Evolutionary conservation across 2,888 invertebrate genomes (phyloP), one percentile per base, ranked within the genome.

Genomic region (Eupithecia centaureata): DNA sequence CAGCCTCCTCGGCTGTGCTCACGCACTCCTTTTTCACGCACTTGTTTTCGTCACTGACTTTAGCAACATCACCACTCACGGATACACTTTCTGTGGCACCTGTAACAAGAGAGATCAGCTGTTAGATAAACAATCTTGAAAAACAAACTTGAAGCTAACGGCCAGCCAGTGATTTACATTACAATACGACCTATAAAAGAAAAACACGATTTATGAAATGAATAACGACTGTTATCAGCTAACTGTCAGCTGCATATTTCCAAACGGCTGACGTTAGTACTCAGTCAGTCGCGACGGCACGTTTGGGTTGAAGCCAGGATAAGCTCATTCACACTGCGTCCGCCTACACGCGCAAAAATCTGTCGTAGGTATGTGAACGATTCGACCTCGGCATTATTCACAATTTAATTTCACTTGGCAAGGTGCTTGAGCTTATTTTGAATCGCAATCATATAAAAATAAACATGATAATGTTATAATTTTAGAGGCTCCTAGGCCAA

Each of bases 301-400:
- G 85, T 86, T 90, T 92, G 91, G 91, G 86, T 75, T 75, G 77
- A 77, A 74, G 91, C 91, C 92, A 91, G 87, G 79, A 80, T 83
- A 82, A 85, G 86, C 88, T 86, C 91, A 92, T 92, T 92, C 92
- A 92, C 90, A 89, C 88, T 80, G 82, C 84, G 78, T 85, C 87
- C 86, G 88, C 87, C 74, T 78, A 76, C 72, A 71, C 79, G 77
- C 73, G 77, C 80, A 84, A 82, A 86, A 88, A 86, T 84, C 82
- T 86, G 67, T 73, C 72, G 73, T 72, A 76, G 72, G 69, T 72
- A 76, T 73, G 69, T 63, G 70, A 68, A 65, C 64, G 69, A 72
- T 70, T 65, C 54, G 73, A 76, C 73, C 75, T 73, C 73, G 75
- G 66, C 68, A 67, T 70, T 75, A 71, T 70, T 69, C 58, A 62